Conservation (phyloP, 2,113 vertebrate genomes). For the Dissostichus mawsoni region DNA sequence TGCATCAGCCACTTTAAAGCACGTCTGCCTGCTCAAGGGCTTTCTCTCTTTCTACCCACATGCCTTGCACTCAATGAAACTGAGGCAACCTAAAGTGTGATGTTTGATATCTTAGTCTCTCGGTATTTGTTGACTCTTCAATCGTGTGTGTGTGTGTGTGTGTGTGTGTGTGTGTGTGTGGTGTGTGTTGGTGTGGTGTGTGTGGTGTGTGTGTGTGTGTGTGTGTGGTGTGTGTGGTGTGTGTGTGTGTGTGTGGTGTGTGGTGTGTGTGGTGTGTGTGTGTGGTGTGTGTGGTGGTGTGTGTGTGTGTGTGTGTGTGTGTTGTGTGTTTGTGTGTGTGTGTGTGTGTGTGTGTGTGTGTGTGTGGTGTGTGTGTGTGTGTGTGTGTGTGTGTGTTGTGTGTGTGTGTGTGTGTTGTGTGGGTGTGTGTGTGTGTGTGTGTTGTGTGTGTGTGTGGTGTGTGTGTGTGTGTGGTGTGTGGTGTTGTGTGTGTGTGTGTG, state of each 20-base stretch:
- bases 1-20: slow-evolving; percentile 6
- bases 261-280: no score
- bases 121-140: slow-evolving; percentile 18
- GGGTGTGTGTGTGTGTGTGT: no score
- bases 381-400: no score
- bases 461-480: slow-evolving; percentile 6
- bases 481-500: not conserved
- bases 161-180: slow-evolving; percentile 19
- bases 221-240: not conserved
- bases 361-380: no score
- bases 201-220: slow-evolving; percentile 14
- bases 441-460: not conserved
- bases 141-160: not conserved
- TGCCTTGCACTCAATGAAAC: slow-evolving; percentile 29
- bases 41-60: slow-evolving; percentile 17
- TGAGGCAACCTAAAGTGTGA: slow-evolving; percentile 22
- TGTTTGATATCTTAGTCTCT: slow-evolving; percentile 47
- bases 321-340: not conserved
- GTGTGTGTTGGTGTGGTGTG: slow-evolving; percentile 26
- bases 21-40: not conserved
- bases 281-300: no score
- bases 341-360: slow-evolving; percentile 10
- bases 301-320: not conserved
- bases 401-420: no score
- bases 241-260: no score